These are phyloP conservation scores for Chelonoidis abingdonii DNA, from an alignment of 2,113 vertebrate species.

Conservation along the genomic window DNA sequence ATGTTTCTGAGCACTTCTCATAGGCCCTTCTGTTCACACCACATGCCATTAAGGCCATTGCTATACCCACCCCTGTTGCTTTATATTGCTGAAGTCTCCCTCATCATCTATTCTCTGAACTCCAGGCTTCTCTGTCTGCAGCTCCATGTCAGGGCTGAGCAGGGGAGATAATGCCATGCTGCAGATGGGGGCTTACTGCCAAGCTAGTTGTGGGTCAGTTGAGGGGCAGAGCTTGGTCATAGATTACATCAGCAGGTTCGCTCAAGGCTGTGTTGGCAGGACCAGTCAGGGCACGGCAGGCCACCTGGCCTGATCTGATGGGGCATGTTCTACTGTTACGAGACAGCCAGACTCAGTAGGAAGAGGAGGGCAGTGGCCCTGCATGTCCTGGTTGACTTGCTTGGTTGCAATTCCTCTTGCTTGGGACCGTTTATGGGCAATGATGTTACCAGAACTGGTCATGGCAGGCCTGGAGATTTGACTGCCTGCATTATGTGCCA, in stretches of 20 bases:
- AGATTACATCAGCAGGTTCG: not conserved
- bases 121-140: not conserved
- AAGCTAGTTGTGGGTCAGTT: not conserved
- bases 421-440: not conserved
- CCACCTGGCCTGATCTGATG: slow-evolving; percentile 8
- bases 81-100: not conserved
- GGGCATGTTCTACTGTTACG: not conserved
- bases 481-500: not conserved
- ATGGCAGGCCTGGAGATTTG: not conserved
- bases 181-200: not conserved
- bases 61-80: not conserved
- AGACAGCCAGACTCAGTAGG: fast-evolving
- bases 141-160: not conserved
- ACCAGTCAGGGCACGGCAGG: slow-evolving; percentile 8
- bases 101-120: not conserved
- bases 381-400: not conserved
- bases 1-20: not conserved
- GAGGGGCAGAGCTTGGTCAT: not conserved
- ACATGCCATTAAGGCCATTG: fast-evolving
- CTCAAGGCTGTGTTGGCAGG: slow-evolving; percentile 30
- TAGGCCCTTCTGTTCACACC: not conserved
- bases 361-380: not conserved
- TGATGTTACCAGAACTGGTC: not conserved
- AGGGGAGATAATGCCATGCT: not conserved
- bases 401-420: not conserved